Base-by-base conservation (phyloP, 2,888 invertebrate genomes). In the Dorcus parallelipipedus region DNA sequence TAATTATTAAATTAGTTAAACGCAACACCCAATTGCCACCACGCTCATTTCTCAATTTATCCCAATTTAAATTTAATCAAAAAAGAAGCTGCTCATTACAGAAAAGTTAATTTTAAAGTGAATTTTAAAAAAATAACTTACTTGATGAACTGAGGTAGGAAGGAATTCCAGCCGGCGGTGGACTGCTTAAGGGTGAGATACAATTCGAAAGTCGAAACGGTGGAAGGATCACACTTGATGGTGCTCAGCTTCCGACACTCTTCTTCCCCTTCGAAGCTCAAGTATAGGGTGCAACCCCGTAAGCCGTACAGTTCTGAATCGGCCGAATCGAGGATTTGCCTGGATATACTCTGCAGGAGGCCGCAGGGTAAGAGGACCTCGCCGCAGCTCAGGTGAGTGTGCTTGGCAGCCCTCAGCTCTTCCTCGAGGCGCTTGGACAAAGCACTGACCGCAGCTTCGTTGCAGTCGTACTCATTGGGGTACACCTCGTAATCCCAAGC, bases 271-370 rank as follows among this genome's bases (percentile, higher is more conserved):
- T 92, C 90, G 71, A 93, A 90, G 78, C 90, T 89, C 58, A 95
- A 86, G 77, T 88, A 91, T 64, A 95, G 82, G n/a, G 89, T 89
- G 73, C 93, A 93, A 41, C 94, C 95, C 67, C 92, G 82, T 50
- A 94, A 84, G 52, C 95, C 95, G 79, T 93, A 95, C 14, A 95
- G 95, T 78, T 95, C 95, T 52, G 88, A 87, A 75, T 93, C 93
- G 1, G 95, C 91, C 82, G 92, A 87, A 55, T 86, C 84, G 53
- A 94, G 82, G 61, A 93, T 88, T 75, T 93, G 90, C 64, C 87
- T 82, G 43, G 94, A 87, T 64, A 95, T 90, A 68, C 89, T 82
- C 65, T 88, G 86, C 56, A 93, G 84, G 64, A 95, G 85, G 76
- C 91, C 91, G 57, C 89, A 88, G 40, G 95, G 95, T 67, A 95